Evolutionary conservation across 30 jellyfish, hydroid and myxozoan genomes (phyloP), one percentile per base, ranked within the genome.

Genomic region (Aurelia coerulea): DNA sequence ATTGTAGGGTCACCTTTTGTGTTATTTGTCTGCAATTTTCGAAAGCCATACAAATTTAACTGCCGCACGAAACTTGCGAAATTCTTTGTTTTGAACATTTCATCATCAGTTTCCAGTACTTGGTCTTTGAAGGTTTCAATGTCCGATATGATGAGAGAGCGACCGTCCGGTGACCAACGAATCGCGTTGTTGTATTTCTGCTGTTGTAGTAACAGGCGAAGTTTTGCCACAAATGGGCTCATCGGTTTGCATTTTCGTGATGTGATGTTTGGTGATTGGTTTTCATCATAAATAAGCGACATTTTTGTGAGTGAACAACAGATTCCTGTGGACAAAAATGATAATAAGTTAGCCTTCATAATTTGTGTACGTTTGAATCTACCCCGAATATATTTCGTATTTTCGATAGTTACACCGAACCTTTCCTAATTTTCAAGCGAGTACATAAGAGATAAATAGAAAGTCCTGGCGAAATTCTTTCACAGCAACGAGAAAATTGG

Each of bases 51-150:
- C 29, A 95, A 72, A 72, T 95, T 95, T 50, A 95, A 75, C 60
- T 95, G 99, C 11, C 99, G 96, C 11, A 95, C 99, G 76, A 95
- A 95, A 54, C 98, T 91, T 6, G 99, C 96, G 73, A 95, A 95
- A 69, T 95, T 95, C 42, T 91, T 95, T 41, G 99, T 95, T 83
- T 95, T 95, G 90, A 95, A 95, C 99, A 95, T 90, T 86, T 95
- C 99, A 68, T 90, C 99, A n/a, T 89, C 97, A 32, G 88, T 95
- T 54, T 95, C 98, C 33, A 95, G 95, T 8, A 95, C 97, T 14
- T 85, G 90, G 60, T 73, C 97, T 71, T 85, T 90, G 86, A 95
- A 95, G 3, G 95, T 70, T 29, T 90, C 98, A 16, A 90, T 76
- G 76, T 90, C 95, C 3, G 99, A 86, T 35, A 95, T 87, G 16